These are phyloP conservation scores for Rhabdomys dilectus DNA, from an alignment of 2,113 vertebrate species.

Conservation along the genomic window DNA sequence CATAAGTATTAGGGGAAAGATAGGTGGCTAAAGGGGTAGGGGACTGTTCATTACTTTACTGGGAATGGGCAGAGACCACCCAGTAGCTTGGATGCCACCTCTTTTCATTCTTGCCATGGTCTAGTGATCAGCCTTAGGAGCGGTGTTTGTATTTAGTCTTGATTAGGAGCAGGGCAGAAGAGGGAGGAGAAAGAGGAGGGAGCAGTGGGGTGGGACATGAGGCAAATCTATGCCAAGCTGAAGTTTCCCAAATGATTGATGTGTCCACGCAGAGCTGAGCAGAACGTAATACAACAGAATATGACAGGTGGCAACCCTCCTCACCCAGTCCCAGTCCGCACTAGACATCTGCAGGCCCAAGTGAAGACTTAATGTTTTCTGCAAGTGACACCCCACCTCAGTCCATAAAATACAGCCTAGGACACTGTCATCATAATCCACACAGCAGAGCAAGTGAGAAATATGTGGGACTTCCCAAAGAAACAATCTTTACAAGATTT, in stretches of 20 bases:
- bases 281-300: not conserved
- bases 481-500: not conserved
- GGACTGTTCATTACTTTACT: not conserved
- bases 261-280: not conserved
- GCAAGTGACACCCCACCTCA: no score
- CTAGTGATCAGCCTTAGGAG: not conserved
- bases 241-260: not conserved
- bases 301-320: not conserved
- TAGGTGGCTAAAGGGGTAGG: no score
- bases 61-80: not conserved
- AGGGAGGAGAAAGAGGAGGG: not conserved
- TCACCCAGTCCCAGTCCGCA: not conserved
- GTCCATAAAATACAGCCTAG: not conserved
- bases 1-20: no score
- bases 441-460: not conserved
- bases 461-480: not conserved
- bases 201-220: not conserved
- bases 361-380: not conserved
- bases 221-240: not conserved
- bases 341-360: not conserved
- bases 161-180: not conserved
- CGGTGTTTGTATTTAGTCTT: not conserved
- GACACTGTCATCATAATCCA: not conserved
- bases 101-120: not conserved
- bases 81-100: not conserved